phyloP scores from a whole-genome alignment of 2,113 vertebrate species.

The Echinops telfairi region DNA sequence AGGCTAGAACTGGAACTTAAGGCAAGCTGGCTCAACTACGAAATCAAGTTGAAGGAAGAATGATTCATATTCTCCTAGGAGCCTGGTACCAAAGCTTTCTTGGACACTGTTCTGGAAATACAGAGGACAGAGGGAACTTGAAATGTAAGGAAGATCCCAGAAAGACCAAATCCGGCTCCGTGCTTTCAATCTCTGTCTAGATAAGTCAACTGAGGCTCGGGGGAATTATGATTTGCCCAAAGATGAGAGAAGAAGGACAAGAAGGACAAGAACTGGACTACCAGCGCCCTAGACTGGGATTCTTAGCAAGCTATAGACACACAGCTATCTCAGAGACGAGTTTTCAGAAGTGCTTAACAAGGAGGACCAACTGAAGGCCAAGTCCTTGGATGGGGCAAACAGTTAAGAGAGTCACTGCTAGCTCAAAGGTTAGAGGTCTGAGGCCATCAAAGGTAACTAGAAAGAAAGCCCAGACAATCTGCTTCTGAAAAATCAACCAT shows the following conservation, averaged over 20 bases:
- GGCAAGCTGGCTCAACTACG: background rate
- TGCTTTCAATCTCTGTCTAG: background rate
- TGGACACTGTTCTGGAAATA: background rate
- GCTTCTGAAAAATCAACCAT: background rate
- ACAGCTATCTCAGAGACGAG: background rate
- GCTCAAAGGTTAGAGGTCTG: background rate
- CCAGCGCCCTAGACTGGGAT: background rate
- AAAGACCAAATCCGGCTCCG: background rate
- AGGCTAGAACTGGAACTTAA: background rate
- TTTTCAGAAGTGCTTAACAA: background rate
- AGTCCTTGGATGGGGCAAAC: background rate
- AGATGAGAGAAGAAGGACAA: background rate
- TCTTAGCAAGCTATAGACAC: background rate
- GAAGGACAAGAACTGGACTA: background rate
- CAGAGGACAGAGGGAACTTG: background rate
- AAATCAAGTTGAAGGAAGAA: slow-evolving; percentile 40
- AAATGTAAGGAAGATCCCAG: background rate
- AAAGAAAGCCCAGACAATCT: background rate
- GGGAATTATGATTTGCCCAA: background rate
- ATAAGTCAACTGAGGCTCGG: background rate
- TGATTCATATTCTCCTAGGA: background rate
- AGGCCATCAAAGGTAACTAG: background rate
- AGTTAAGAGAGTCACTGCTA: background rate
- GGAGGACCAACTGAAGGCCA: background rate
- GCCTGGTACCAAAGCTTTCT: background rate